These are phyloP conservation scores for Coturnix japonica DNA, from an alignment of 2,113 vertebrate genomes.

Conservation along the genomic window DNA sequence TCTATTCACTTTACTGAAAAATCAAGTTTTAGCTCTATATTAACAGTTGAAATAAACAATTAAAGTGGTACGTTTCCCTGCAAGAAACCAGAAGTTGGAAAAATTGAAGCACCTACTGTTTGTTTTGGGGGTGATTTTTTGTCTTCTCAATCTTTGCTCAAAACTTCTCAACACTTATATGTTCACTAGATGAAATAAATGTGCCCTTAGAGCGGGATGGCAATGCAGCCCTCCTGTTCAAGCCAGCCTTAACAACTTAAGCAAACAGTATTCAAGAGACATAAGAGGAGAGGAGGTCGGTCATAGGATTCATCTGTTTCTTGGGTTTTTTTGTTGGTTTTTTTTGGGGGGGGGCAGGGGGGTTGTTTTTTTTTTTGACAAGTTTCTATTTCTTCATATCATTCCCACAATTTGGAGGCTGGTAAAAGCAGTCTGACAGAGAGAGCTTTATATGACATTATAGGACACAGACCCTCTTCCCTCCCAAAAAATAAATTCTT, in stretches of 20 bases:
- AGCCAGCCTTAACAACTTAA: not conserved
- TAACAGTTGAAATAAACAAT: not conserved
- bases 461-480: rapidly evolving
- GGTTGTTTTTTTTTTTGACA: not conserved
- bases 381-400: not conserved
- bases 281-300: not conserved
- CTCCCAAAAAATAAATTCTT: not conserved
- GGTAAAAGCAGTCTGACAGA: not conserved
- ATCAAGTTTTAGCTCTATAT: not conserved
- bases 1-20: not conserved
- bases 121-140: not conserved
- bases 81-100: not conserved
- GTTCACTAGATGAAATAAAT: not conserved
- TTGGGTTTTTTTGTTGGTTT: too few species aligned
- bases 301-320: rapidly evolving
- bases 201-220: not conserved
- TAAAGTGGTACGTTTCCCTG: not conserved
- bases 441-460: not conserved
- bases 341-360: too few species aligned
- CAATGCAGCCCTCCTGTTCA: not conserved
- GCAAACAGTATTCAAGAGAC: not conserved
- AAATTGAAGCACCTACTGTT: not conserved
- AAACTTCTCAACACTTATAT: not conserved
- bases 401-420: not conserved
- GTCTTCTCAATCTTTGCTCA: not conserved